Base-by-base conservation (phyloP, 1,140 invertebrate genomes). In the Bombus waltoni region DNA sequence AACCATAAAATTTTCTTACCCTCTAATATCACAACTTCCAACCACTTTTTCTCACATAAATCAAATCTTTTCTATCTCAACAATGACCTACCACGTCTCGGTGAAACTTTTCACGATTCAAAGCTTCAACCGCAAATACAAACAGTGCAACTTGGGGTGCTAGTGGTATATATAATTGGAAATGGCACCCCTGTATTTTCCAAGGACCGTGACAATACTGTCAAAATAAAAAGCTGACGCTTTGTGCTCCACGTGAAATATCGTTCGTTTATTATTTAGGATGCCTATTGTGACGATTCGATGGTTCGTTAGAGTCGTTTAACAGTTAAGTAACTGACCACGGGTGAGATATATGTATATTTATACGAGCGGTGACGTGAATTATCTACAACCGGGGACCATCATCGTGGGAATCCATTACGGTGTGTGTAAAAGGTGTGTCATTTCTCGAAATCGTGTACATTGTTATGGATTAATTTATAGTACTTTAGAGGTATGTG, bases 221-320 rank as follows among this genome's bases (percentile, higher is more conserved):
- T 85, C 83, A 77, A 88, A 88, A 86, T 88, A 90, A 81, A 90
- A 88, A 70, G 72, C 28, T 8, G n/a, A 32, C 35, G 76, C 76
- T 83, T 89, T 90, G 76, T 88, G 25, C 35, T 10, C 28, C 32
- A 65, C 38, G 75, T 91, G 89, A 90, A 91, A 90, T 90, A 91
- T 91, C 74, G 81, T 53, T 59, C 32, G 78, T 90, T 88, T 85
- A 44, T 38, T 57, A 75, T 66, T 35, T 79, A 40, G 59, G 13
- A 62, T 62, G 38, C 8, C 83, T 18, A 90, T 90, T 90, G 89
- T 90, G 70, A 76, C 66, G 71, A 13, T 82, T 83, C 75, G 70
- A 81, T 78, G 77, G 83, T 88, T 88, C 89, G 83, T 88, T 90
- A 86, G 75, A 81, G 65, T 77, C 88, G 71, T 85, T 89, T 87